These are phyloP conservation scores for Cephus rjabovi DNA, from an alignment of 2,888 invertebrate species.

Conservation along the genomic window DNA sequence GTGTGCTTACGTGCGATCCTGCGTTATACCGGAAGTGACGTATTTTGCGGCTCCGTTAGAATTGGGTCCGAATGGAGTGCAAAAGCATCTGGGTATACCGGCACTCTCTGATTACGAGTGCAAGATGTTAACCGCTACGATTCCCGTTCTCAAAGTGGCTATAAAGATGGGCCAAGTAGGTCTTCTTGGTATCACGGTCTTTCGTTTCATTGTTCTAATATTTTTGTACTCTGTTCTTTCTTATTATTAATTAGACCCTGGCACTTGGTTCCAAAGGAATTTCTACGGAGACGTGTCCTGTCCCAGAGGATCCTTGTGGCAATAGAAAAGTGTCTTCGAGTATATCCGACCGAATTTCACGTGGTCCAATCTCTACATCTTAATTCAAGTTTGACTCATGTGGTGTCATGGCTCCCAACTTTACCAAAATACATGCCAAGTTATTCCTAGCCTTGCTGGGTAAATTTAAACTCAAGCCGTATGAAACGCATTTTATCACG, in stretches of 20 bases:
- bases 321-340: not conserved
- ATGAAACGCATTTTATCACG: not conserved
- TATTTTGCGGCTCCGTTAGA: conserved; percentile 52
- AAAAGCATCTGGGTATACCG: conserved; percentile 51
- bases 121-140: conserved; percentile 35
- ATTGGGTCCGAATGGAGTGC: conserved; percentile 54
- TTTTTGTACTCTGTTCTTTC: not conserved
- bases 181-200: not conserved
- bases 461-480: not conserved
- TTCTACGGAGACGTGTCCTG: conserved; percentile 31
- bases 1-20: conserved; percentile 52
- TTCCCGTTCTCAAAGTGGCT: conserved; percentile 38
- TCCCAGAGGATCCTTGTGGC: conserved; percentile 24
- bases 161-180: conserved; percentile 49
- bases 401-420: not conserved
- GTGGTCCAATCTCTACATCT: not conserved
- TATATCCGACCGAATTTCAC: not conserved
- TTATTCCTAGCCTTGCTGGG: not conserved
- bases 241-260: conserved; percentile 22
- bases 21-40: conserved; percentile 48
- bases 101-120: conserved; percentile 44
- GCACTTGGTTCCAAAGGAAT: conserved; percentile 28
- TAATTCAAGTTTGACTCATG: not conserved
- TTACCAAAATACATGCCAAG: not conserved
- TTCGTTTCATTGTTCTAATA: not conserved